These are phyloP conservation scores for Arctocebus calabarensis DNA, from an alignment of 2,797 vertebrate species.

Conservation along the genomic window DNA sequence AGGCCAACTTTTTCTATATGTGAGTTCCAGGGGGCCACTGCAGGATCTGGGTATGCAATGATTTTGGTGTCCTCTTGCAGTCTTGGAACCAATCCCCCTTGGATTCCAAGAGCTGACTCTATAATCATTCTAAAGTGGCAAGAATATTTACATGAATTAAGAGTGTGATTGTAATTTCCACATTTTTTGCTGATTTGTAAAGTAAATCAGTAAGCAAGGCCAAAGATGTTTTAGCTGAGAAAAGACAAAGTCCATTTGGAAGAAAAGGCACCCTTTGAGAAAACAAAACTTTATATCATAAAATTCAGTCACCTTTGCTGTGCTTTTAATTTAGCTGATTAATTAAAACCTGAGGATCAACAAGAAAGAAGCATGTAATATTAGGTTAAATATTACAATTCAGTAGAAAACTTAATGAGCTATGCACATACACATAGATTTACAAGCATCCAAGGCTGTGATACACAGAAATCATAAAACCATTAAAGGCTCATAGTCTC, in stretches of 20 bases:
- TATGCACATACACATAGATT: not conserved
- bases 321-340: not conserved
- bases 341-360: not conserved
- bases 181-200: constrained; percentile 48
- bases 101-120: not conserved
- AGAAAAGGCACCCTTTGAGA: constrained; percentile 9
- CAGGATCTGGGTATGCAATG: not conserved
- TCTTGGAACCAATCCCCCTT: not conserved
- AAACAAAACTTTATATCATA: not conserved
- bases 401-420: not conserved
- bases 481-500: not conserved
- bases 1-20: not conserved
- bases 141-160: constrained; percentile 5
- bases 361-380: not conserved
- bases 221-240: constrained; percentile 24
- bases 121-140: not conserved
- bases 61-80: not conserved
- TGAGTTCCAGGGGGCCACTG: not conserved
- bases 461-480: constrained; percentile 24
- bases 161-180: not conserved
- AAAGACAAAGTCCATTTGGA: constrained; percentile 9
- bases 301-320: not conserved
- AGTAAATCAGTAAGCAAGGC: constrained; percentile 44
- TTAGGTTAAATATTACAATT: not conserved
- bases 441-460: not conserved